Conservation (phyloP, 2,888 invertebrate genomes). For the Eupsilia transversa region DNA sequence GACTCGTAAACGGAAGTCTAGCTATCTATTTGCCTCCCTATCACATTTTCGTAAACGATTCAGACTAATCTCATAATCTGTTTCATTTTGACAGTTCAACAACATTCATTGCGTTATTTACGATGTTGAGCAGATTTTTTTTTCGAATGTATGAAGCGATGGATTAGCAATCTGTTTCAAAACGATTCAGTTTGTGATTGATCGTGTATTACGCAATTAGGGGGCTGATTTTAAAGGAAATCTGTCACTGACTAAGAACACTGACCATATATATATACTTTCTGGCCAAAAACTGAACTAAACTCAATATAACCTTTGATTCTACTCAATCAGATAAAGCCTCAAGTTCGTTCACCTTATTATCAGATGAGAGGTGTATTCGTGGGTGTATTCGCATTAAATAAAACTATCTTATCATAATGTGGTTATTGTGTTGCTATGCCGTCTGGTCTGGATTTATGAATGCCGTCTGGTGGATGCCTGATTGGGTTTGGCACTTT, state of each 20-base stretch:
- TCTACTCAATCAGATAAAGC: constrained; percentile 23
- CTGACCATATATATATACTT: no score
- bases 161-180: no score
- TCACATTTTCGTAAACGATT: no score
- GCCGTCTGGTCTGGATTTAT: not conserved
- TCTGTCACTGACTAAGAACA: not conserved
- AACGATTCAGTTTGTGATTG: no score
- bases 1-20: not conserved
- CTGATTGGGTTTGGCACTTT: not conserved
- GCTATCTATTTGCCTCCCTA: no score
- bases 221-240: not conserved
- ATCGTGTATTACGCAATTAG: no score
- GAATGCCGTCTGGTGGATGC: not conserved
- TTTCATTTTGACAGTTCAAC: no score
- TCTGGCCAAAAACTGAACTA: no score
- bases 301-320: not conserved
- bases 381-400: constrained; percentile 15
- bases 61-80: no score
- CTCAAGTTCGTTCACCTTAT: constrained; percentile 41
- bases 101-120: no score
- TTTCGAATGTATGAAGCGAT: no score
- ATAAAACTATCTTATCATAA: constrained; percentile 28
- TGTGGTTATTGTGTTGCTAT: constrained; percentile 8
- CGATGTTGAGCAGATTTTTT: no score
- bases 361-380: constrained; percentile 32